Evolutionary conservation across 2,888 invertebrate genomes (phyloP).

Genomic region (Tipula confusa): DNA sequence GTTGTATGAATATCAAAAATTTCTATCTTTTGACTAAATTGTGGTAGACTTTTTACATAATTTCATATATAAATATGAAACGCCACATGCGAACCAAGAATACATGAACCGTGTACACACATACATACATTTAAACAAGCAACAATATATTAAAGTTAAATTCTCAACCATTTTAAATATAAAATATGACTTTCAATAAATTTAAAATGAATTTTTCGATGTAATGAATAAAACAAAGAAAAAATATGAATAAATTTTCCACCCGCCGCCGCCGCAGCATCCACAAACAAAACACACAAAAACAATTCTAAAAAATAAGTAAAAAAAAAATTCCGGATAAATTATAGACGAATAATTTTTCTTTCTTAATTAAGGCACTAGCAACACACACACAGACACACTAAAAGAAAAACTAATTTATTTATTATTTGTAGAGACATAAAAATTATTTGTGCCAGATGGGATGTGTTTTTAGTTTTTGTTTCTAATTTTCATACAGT

Average conservation of each 20-base stretch:
- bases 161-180: not conserved
- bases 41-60: no score
- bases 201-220: not conserved
- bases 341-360: conserved; percentile 25
- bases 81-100: not conserved
- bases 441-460: not conserved
- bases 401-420: not conserved
- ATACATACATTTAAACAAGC: not conserved
- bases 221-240: not conserved
- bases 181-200: conserved; percentile 25
- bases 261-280: conserved; percentile 20
- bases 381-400: not conserved
- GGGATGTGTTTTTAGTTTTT: not conserved
- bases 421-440: conserved; percentile 25
- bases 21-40: no score
- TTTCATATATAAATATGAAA: no score
- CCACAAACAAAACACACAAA: not conserved
- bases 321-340: not conserved
- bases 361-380: conserved; percentile 9
- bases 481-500: not conserved
- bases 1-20: no score
- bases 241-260: not conserved
- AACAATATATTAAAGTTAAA: not conserved
- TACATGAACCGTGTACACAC: not conserved
- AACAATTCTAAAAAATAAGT: not conserved